Evolutionary conservation across 2,888 invertebrate genomes (phyloP), one percentile per base, ranked within the genome.

Genomic region (Stenoptilia bipunctidactyla): DNA sequence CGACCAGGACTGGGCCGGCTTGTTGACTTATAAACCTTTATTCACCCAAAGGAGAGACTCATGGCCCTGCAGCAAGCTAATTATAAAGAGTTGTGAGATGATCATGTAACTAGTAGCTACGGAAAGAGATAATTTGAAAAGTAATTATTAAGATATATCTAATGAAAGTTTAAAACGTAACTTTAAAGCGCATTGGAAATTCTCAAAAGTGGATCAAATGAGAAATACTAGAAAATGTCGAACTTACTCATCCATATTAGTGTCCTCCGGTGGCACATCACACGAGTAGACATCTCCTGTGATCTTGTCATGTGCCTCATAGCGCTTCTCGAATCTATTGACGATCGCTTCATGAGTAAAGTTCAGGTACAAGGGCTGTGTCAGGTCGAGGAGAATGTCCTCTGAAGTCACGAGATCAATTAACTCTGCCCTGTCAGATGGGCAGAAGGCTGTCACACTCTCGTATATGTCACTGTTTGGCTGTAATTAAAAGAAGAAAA

Each of bases 361-460:
- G 84, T 94, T 94, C 80, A 94, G 88, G 87, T 91, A 94, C 77
- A 94, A 73, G 40, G 93, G 93, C 69, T 88, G 88, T 45, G 88
- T 86, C 89, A 93, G 92, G 76, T 93, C 91, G 53, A 94, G 87
- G 51, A 94, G 86, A 36, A 90, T 70, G 73, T 92, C 91, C 72
- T 94, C 94, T 45, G 89, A 87, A 48, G 90, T 88, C 60, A 94
- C 73, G 50, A 92, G 74, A 54, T 89, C 87, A 55, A 94, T 86
- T 50, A 88, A 76, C 53, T 93, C 92, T 53, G 92, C 83, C 49
- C 89, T 87, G 62, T 90, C 89, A 60, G 90, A 88, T 39, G 94
- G 93, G 74, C 93, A 93, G 80, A 94, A 94, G 47, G 93, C 91
- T 50, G 92, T 91, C 68, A 94, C 91, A 67, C 93, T 93, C 72